A percentile compares a stretch with the other conserved stretches of the same genome.
Conservation (phyloP, 2,797 vertebrate genomes). For the Tragelaphus oryx region DNA sequence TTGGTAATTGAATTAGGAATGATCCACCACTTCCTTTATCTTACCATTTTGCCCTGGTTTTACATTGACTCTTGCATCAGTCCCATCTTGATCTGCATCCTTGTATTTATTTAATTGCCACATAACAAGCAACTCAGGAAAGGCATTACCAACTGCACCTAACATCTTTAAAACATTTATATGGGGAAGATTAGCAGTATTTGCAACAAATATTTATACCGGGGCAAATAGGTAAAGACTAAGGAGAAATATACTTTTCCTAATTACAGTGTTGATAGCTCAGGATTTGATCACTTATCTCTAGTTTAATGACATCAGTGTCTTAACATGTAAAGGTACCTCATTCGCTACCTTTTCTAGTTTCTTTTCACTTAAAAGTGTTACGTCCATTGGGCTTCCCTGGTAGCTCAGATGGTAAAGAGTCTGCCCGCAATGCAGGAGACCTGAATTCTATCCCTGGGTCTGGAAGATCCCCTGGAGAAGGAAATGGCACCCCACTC, state of each 20-base stretch:
- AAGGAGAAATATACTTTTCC: not conserved
- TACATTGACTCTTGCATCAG: not conserved
- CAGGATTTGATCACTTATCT: not conserved
- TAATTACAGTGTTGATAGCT: not conserved
- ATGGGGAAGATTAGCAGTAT: not conserved
- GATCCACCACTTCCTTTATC: not conserved
- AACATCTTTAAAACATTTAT: not conserved
- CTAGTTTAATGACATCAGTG: not conserved
- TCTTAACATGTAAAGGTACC: not conserved
- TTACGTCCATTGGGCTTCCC: not conserved
- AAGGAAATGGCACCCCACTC: not conserved
- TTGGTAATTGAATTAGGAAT: not conserved
- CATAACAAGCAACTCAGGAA: not conserved
- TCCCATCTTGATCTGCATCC: not conserved
- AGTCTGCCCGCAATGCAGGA: not conserved
- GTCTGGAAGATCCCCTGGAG: not conserved
- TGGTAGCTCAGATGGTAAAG: not conserved
- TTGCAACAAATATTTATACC: not conserved
- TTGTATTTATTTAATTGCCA: not conserved
- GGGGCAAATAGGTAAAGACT: not conserved
- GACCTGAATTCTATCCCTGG: not conserved
- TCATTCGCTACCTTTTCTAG: fast-evolving
- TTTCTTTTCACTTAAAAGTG: not conserved
- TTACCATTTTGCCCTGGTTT: not conserved
- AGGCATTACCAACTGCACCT: not conserved